Evolutionary conservation across 2,888 invertebrate species (phyloP).

Genomic region (Orthosia cruda): DNA sequence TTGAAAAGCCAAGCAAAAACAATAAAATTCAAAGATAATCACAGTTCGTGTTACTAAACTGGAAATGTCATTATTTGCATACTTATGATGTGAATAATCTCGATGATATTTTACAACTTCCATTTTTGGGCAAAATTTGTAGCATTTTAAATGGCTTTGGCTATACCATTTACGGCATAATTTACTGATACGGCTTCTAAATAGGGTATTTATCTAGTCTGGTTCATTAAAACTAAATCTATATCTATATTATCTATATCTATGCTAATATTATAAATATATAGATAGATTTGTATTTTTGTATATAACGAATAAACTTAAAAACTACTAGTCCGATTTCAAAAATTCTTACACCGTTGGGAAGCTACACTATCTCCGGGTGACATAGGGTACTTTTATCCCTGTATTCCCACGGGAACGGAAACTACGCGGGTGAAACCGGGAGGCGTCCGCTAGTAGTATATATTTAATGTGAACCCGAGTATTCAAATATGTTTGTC

Average conservation of each 20-base stretch:
- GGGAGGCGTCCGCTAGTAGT: not conserved
- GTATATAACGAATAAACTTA: too few species aligned
- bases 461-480: constrained; percentile 11
- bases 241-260: too few species aligned
- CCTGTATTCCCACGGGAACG: too few species aligned
- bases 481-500: constrained; percentile 7
- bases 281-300: too few species aligned
- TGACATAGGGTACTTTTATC: too few species aligned
- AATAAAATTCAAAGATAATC: constrained; percentile 41
- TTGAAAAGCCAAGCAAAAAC: constrained; percentile 31
- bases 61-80: constrained; percentile 57
- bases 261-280: too few species aligned
- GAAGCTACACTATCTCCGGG: too few species aligned
- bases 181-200: not conserved
- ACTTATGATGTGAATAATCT: constrained; percentile 18
- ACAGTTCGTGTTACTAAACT: constrained; percentile 42
- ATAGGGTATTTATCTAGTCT: not conserved
- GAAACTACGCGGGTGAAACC: too few species aligned
- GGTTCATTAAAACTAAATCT: not conserved
- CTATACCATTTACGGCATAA: not conserved
- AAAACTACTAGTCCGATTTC: too few species aligned
- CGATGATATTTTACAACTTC: constrained; percentile 12
- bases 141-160: constrained; percentile 4
- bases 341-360: too few species aligned
- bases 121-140: constrained; percentile 20